phyloP scores from a whole-genome alignment of 2,797 vertebrate genomes.

The Momotus momota region DNA sequence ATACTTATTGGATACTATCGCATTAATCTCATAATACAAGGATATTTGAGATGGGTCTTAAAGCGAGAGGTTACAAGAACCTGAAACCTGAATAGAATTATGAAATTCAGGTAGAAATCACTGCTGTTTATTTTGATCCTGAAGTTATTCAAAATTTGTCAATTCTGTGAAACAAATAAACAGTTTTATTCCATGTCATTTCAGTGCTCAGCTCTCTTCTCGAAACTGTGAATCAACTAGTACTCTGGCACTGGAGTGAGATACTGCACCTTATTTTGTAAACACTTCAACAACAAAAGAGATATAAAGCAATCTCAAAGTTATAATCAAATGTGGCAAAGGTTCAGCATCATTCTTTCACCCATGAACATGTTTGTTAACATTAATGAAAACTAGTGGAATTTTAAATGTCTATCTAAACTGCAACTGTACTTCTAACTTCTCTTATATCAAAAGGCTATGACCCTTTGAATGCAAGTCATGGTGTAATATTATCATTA shows the following conservation, averaged over 20 bases:
- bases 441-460: neutral
- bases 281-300: neutral
- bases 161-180: conserved; percentile 43
- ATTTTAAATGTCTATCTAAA: neutral
- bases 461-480: neutral
- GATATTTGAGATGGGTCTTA: neutral
- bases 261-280: neutral
- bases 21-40: neutral
- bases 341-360: neutral
- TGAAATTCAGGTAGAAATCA: conserved; percentile 17
- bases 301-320: neutral
- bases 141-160: conserved; percentile 5
- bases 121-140: neutral
- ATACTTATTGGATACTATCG: neutral
- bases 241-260: neutral
- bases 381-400: neutral
- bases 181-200: neutral
- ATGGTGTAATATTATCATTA: neutral
- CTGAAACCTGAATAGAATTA: neutral
- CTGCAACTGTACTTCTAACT: neutral
- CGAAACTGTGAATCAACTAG: neutral
- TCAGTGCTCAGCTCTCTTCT: neutral
- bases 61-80: neutral
- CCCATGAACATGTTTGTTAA: neutral
- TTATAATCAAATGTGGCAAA: neutral